Base-by-base conservation (phyloP, 2,113 vertebrate species). In the Ceyx cyanopectus region DNA sequence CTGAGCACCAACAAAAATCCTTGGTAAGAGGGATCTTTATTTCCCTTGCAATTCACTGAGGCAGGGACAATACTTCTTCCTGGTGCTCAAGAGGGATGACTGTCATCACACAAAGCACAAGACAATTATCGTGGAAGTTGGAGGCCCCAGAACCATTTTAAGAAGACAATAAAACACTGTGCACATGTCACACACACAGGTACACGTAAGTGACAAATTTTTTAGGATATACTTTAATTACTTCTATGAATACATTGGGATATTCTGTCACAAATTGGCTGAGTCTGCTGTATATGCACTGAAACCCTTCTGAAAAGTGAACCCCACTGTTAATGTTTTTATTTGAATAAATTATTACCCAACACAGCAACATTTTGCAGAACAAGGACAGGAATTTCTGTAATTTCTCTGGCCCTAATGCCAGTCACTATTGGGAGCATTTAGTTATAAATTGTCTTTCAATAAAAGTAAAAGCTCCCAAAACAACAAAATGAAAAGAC, bases 401-500 rank as follows among this genome's bases (percentile, higher is more conserved):
- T 96, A 98, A 97, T 98, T 95, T 95, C 83, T 94, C 93, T 2
- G 3, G 90, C 89, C 95, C 92, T 97, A 96, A 97, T 94, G 90
- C 92, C 96, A 97, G 96, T 94, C 94, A 97, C 98, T 98, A 94
- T 98, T 97, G 97, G 97, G 97, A 98, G 97, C 98, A 98, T 98
- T 99, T 98, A 98, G 98, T 98, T 98, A 98, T 98, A 98, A 97
- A 98, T 96, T 98, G 98, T 97, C 98, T 98, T 98, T 98, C 98
- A 98, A 98, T 99, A 98, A 99, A 99, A 98, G 98, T 97, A 98
- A 99, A 99, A 98, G 98, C 98, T 98, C 97, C 97, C 97, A 98
- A 98, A 98, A 99, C 98, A 99, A 98, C 97, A 98, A 98, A 98
- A 98, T 98, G 97, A 98, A 98, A 98, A 98, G 97, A 97, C 98